Conservation (phyloP, 2,797 vertebrate species). For the Tauraco hartlaubi region DNA sequence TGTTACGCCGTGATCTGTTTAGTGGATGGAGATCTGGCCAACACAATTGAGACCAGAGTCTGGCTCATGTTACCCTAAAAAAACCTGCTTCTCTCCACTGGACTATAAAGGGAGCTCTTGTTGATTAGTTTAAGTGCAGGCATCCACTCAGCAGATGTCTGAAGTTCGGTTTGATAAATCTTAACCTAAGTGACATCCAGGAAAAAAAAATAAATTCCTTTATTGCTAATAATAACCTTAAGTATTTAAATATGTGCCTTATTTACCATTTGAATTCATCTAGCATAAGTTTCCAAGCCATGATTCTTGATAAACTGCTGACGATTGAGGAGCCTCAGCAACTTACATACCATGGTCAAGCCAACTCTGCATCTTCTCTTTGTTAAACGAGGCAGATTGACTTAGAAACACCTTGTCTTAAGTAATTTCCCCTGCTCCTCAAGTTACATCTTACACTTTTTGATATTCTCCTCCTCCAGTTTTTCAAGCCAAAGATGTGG, state of each 20-base stretch:
- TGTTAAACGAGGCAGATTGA: not conserved
- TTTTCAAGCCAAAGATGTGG: not conserved
- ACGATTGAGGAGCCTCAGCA: not conserved
- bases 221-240: not conserved
- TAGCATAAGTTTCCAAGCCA: not conserved
- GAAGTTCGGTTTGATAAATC: not conserved
- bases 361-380: not conserved
- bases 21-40: not conserved
- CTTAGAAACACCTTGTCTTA: not conserved
- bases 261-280: not conserved
- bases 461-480: not conserved
- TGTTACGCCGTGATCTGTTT: not conserved
- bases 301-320: not conserved
- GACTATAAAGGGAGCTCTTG: not conserved
- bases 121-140: not conserved
- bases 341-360: not conserved
- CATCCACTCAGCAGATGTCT: not conserved
- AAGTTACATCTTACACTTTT: not conserved
- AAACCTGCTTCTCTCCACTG: not conserved
- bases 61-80: not conserved
- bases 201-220: not conserved
- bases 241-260: not conserved
- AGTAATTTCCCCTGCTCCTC: not conserved
- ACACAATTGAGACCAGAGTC: not conserved
- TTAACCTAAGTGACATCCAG: not conserved